Evolutionary conservation across 2,888 invertebrate genomes (phyloP).

Genomic region (Cheilosia soror): DNA sequence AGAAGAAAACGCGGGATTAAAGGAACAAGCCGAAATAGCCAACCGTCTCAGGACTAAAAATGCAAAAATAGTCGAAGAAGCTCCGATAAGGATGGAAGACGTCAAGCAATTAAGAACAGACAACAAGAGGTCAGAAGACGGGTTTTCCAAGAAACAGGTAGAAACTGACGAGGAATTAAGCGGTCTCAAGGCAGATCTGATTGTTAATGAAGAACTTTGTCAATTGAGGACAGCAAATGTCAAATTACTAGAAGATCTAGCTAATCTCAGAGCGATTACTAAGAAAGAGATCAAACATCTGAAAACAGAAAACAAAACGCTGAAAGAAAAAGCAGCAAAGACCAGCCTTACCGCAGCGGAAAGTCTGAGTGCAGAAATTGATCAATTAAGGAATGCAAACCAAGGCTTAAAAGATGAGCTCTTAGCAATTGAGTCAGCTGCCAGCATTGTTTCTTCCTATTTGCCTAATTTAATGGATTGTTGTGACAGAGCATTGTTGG

Average conservation of each 20-base stretch:
- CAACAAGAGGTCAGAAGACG: not conserved
- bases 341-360: not conserved
- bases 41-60: not conserved
- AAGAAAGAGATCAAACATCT: slow-evolving; percentile 13
- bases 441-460: not conserved
- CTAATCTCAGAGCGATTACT: not conserved
- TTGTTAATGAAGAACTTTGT: not conserved
- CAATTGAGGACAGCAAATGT: not conserved
- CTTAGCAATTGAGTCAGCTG: not conserved
- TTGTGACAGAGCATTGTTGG: slow-evolving; percentile 36
- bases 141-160: not conserved
- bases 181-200: not conserved
- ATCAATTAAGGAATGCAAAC: slow-evolving; percentile 1
- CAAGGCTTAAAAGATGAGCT: slow-evolving; percentile 1
- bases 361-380: not conserved
- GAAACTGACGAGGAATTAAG: not conserved
- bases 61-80: not conserved
- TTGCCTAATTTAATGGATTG: slow-evolving; percentile 73
- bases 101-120: not conserved
- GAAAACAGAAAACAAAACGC: slow-evolving; percentile 2
- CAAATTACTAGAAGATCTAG: not conserved
- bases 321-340: not conserved
- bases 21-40: slow-evolving; percentile 10
- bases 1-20: slow-evolving; percentile 16
- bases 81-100: not conserved